Base-by-base conservation (phyloP, 2,888 invertebrate genomes). In the Pyrrhia umbra region DNA sequence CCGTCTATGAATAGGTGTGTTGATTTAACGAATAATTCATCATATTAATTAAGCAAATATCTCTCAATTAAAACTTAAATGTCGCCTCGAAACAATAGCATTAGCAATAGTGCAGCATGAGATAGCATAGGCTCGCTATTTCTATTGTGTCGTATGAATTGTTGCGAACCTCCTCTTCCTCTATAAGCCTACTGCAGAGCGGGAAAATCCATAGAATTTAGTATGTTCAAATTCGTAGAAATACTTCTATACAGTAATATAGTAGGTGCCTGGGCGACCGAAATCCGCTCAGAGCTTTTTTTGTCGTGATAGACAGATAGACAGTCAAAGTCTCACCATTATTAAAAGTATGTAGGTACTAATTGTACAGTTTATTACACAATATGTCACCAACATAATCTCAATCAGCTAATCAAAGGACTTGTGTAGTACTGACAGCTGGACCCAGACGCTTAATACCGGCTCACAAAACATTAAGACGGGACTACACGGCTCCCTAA, bases 81-180 rank as follows among this genome's bases (percentile, higher is more conserved):
- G 51, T 51, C 46, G 70, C 30, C 46, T 60, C 59, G 42, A 56
- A 52, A 75, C 63, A 71, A 71, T 61, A 47, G 58, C 30, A 58
- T 58, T 45, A 30, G 58, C 37, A 27, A 71, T 67, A 49, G 56
- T 60, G 45, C 45, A 46, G 20, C 16, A 21, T 46, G 50, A 43
- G 54, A 42, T 52, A 52, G 46, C 56, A 56, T 55, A 58, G 61
- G 39, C 34, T 45, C 56, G 51, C 47, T 56, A 27, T 59, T 52
- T 23, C 67, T 51, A 75, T 75, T 75, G 71, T 75, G 42, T 8
- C 9, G 25, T 51, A 49, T 56, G 56, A 62, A 74, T 68, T 59
- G 55, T 51, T 58, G 25, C 16, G n/a, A 16, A 49, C 18, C 18
- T 51, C 15, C 43, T 43, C 47, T 58, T 51, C 15, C 43, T 43